Conservation (phyloP, 2,113 vertebrate species). For the Tyrannus savana region DNA sequence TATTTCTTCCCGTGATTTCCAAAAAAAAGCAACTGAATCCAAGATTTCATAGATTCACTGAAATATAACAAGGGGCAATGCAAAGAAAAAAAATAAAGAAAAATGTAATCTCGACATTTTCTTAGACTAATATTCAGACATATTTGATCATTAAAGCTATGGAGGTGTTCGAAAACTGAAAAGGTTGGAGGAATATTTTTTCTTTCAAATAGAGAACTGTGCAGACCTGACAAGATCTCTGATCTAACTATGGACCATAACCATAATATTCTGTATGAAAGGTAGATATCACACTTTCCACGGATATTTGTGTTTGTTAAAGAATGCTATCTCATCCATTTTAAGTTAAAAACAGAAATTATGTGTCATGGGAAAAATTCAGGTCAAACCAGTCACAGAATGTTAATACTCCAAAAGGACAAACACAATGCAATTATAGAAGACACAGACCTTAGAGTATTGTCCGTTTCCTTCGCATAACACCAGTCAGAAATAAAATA, state of each 20-base stretch:
- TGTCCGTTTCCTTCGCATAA: background rate
- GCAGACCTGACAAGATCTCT: background rate
- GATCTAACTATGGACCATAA: background rate
- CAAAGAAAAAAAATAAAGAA: background rate
- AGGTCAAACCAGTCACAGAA: background rate
- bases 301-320: fast-evolving
- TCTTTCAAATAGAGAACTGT: background rate
- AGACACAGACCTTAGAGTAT: background rate
- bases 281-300: background rate
- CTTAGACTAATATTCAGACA: background rate
- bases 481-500: background rate
- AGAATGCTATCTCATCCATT: background rate
- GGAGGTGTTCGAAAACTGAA: background rate
- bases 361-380: background rate
- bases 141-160: background rate
- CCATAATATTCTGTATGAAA: background rate
- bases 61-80: background rate
- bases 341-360: background rate
- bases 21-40: background rate
- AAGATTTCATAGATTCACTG: background rate
- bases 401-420: background rate
- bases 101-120: background rate
- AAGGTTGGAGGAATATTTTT: background rate
- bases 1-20: background rate
- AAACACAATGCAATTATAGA: background rate